These are phyloP conservation scores for Lethocerus indicus DNA, from an alignment of 1,140 invertebrate genomes.

Conservation along the genomic window DNA sequence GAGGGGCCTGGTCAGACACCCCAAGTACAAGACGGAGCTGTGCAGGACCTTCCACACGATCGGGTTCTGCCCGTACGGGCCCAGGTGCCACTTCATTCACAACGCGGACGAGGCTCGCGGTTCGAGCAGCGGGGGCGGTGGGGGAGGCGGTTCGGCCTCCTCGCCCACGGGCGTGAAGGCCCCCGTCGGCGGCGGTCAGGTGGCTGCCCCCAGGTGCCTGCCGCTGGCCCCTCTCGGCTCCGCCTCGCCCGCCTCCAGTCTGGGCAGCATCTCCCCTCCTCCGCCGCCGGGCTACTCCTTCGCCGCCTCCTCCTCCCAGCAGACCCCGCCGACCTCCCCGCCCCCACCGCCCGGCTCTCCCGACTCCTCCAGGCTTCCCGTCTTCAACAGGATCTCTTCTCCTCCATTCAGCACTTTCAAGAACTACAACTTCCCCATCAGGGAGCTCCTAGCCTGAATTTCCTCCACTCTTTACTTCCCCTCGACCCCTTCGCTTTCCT, in stretches of 20 bases:
- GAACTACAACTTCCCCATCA: too few relatives aligned
- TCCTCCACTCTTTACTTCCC: background rate
- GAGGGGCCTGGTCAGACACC: slow-evolving; percentile 81
- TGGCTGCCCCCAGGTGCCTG: too few relatives aligned
- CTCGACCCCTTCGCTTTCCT: background rate
- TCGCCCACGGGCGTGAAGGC: too few relatives aligned
- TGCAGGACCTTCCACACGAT: slow-evolving; percentile 95
- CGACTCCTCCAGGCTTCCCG: slow-evolving; percentile 18
- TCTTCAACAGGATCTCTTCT: slow-evolving; percentile 19
- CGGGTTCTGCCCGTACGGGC: slow-evolving; percentile 96
- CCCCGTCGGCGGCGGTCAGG: too few relatives aligned
- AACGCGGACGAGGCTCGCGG: slow-evolving; percentile 72
- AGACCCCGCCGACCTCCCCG: slow-evolving; percentile 19
- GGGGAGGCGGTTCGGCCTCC: slow-evolving; percentile 27
- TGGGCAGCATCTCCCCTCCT: too few relatives aligned
- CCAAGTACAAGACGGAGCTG: slow-evolving; percentile 98
- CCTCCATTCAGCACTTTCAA: slow-evolving; percentile 2
- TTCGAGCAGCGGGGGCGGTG: slow-evolving; percentile 22
- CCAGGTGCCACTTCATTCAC: slow-evolving; percentile 96
- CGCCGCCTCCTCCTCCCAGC: slow-evolving; percentile 27
- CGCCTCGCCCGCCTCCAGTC: too few relatives aligned
- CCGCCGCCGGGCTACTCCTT: too few relatives aligned
- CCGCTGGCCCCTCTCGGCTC: too few relatives aligned
- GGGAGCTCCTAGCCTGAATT: slow-evolving; percentile 6
- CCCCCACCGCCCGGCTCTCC: slow-evolving; percentile 13